Conservation (phyloP, 1,140 invertebrate genomes). For the Eubasilissa regina region DNA sequence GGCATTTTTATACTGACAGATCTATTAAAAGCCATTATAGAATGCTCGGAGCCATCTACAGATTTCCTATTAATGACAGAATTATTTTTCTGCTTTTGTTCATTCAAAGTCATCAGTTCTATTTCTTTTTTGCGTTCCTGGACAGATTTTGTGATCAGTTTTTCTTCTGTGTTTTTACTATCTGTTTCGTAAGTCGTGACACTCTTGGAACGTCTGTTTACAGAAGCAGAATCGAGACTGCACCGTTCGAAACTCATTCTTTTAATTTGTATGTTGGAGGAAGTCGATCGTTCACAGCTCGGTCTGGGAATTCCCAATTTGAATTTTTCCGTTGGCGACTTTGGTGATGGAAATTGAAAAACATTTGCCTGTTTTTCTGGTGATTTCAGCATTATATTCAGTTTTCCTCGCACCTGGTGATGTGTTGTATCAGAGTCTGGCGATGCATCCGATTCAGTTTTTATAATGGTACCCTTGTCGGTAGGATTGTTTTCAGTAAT, state of each 20-base stretch:
- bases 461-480: not conserved
- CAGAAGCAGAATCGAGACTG: slow-evolving; percentile 68
- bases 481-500: slow-evolving; percentile 5
- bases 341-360: slow-evolving; percentile 38
- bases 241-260: slow-evolving; percentile 69
- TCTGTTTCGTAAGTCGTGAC: slow-evolving; percentile 54
- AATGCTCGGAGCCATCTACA: slow-evolving; percentile 34
- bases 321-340: slow-evolving; percentile 43
- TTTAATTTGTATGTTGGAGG: slow-evolving; percentile 68
- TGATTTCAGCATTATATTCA: slow-evolving; percentile 34
- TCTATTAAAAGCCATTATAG: slow-evolving; percentile 44
- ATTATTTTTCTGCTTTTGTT: slow-evolving; percentile 39
- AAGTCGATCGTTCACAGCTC: slow-evolving; percentile 49
- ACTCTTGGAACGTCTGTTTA: slow-evolving; percentile 63
- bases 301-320: slow-evolving; percentile 50
- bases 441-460: not conserved
- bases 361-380: slow-evolving; percentile 38
- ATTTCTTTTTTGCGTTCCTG: slow-evolving; percentile 70
- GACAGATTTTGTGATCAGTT: slow-evolving; percentile 67
- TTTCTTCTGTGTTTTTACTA: slow-evolving; percentile 51
- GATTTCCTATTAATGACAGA: slow-evolving; percentile 42
- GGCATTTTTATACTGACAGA: slow-evolving; percentile 51
- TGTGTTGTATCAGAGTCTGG: not conserved
- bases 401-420: slow-evolving; percentile 34
- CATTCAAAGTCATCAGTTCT: slow-evolving; percentile 63